Evolutionary conservation across 1,140 invertebrate genomes (phyloP).

Genomic region (Panagrolaimus sp.): DNA sequence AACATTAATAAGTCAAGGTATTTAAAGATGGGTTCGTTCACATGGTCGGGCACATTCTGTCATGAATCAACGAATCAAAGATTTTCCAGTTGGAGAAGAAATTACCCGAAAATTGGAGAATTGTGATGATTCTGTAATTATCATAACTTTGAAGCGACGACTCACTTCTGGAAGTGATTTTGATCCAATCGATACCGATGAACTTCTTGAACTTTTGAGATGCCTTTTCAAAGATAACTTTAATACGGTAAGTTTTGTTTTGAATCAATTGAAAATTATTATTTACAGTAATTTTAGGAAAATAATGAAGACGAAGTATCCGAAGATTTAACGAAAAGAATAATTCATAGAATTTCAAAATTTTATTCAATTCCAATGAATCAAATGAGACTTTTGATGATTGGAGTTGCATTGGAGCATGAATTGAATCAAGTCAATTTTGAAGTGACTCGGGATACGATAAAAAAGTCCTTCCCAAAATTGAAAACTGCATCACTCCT

Average conservation of each 20-base stretch:
- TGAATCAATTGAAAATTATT: too few relatives aligned
- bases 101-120: not conserved
- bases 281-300: not conserved
- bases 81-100: not conserved
- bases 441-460: not conserved
- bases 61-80: slow-evolving; percentile 5
- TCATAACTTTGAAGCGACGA: not conserved
- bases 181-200: slow-evolving; percentile 11
- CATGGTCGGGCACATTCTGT: slow-evolving; percentile 7
- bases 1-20: too few relatives aligned
- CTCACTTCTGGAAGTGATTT: not conserved
- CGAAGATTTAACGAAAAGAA: not conserved
- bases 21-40: slow-evolving; percentile 6
- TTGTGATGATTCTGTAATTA: not conserved
- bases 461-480: not conserved
- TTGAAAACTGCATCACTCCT: not conserved
- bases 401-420: slow-evolving; percentile 5
- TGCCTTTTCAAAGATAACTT: not conserved
- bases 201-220: not conserved
- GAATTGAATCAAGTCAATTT: not conserved
- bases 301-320: not conserved
- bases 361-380: slow-evolving; percentile 6
- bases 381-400: not conserved
- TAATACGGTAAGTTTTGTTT: not conserved
- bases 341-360: slow-evolving; percentile 3